phyloP scores from a whole-genome alignment of 2,797 vertebrate genomes.

The Balearica regulorum region DNA sequence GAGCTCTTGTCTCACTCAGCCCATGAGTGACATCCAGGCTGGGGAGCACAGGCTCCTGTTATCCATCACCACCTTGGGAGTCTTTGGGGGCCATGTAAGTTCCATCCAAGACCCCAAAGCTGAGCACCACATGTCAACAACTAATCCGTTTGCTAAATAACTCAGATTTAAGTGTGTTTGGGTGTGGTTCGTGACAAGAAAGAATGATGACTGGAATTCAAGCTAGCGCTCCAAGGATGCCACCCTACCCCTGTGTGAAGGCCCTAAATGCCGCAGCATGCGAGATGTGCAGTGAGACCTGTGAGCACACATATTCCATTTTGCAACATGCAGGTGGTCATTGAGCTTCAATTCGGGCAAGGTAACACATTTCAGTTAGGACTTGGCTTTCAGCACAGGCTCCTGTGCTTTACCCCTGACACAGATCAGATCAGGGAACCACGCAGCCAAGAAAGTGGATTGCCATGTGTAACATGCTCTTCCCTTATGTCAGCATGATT shows the following conservation, averaged over 20 bases:
- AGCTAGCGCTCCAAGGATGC: background rate
- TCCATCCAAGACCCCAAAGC: background rate
- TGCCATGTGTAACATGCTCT: background rate
- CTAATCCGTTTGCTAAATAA: background rate
- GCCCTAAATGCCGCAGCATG: accelerated
- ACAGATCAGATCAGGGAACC: background rate
- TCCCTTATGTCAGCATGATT: background rate
- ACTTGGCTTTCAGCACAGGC: background rate
- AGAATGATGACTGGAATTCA: background rate
- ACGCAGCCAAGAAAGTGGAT: background rate
- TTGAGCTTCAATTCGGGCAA: background rate
- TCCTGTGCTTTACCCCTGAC: background rate
- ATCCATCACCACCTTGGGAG: background rate
- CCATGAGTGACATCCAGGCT: background rate
- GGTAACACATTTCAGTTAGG: background rate
- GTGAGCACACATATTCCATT: background rate
- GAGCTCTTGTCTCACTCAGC: background rate
- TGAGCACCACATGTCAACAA: background rate
- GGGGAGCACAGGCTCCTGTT: background rate
- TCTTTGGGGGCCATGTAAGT: background rate
- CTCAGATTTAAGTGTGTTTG: background rate
- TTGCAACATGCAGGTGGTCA: background rate
- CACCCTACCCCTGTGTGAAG: background rate
- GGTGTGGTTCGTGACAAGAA: background rate
- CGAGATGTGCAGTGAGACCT: background rate